Evolutionary conservation across 2,797 vertebrate species (phyloP).

Genomic region (Chelmon rostratus): DNA sequence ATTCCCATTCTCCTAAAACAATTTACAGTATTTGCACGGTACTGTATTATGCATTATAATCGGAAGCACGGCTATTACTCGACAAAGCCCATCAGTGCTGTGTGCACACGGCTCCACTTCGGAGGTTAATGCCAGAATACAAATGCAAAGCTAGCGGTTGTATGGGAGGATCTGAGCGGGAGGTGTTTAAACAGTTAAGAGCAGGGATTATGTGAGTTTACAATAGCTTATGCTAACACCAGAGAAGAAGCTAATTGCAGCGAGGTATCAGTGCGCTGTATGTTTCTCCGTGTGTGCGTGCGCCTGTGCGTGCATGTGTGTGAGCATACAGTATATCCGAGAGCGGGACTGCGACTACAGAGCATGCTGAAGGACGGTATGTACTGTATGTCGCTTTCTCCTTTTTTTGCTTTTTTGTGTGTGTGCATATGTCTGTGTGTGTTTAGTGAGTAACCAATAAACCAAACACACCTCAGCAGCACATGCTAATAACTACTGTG

Average conservation of each 20-base stretch:
- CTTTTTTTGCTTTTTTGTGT: not conserved
- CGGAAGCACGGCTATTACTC: not conserved
- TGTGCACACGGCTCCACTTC: not conserved
- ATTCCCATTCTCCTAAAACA: conserved; percentile 13
- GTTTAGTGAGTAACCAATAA: conserved; percentile 22
- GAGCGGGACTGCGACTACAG: not conserved
- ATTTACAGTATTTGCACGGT: conserved; percentile 22
- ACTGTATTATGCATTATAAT: conserved; percentile 3
- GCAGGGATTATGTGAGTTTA: conserved; percentile 63
- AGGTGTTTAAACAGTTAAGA: conserved; percentile 66
- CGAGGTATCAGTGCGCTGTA: conserved; percentile 45
- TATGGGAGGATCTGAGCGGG: conserved; percentile 40
- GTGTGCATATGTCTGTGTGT: conserved; percentile 9
- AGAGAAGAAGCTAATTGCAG: conserved; percentile 63
- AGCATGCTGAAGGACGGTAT: conserved; percentile 15
- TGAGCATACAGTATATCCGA: not conserved
- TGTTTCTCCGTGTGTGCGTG: conserved; percentile 22
- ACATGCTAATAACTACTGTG: conserved; percentile 36
- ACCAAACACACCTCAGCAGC: conserved; percentile 46
- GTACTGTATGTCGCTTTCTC: conserved; percentile 14
- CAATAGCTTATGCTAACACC: conserved; percentile 59
- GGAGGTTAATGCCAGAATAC: conserved; percentile 12
- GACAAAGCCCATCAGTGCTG: not conserved
- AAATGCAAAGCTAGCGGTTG: conserved; percentile 38
- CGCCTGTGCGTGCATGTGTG: conserved; percentile 13